Evolutionary conservation across 1,140 invertebrate species (phyloP), one percentile per base, ranked within the genome.

Genomic region (Glomeris maerens): DNA sequence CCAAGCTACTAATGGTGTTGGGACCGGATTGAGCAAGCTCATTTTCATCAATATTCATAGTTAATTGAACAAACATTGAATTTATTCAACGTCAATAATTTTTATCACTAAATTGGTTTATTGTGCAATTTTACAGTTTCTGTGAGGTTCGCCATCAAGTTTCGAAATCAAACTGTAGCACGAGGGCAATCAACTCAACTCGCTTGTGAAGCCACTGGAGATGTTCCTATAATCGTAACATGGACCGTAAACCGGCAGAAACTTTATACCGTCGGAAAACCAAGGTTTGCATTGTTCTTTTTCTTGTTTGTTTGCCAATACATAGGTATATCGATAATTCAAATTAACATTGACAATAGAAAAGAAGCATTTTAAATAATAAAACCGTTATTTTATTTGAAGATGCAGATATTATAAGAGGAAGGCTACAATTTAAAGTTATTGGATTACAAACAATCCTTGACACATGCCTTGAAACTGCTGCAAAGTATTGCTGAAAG

Each of bases 121-220:
- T 36, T 36, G 31, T 17, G 10, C 10, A 36, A 36, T 10, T 46
- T 70, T 74, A 44, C 56, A 89, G 89, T 88, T 57, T 88, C 89
- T 52, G 87, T 88, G 21, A 85, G 90, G 66, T 94, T 94, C 62
- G 86, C 89, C 62, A 87, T 91, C 57, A 92, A 92, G 72, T 76
- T 86, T 58, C 75, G 83, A 44, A 89, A 92, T 60, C 86, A 92
- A 66, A 91, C 86, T 21, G 84, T 90, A 17, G 77, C 84, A 52
- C 78, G 84, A 50, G 87, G 84, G 17, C 86, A 94, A 67, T 87
- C 87, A 26, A 83, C 89, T 27, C 88, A 91, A 23, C 64, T 97
- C 48, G 85, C 92, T 63, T 95, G 92, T 64, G 85, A 92, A 70
- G 90, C 89, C n/a, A 84, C 87, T 61, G 91, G 93, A 47, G 91